A percentile compares a stretch with the other conserved stretches of the same genome.
These are phyloP conservation scores for Sphecodes monilicornis DNA, from an alignment of 2,888 invertebrate genomes.

Conservation along the genomic window DNA sequence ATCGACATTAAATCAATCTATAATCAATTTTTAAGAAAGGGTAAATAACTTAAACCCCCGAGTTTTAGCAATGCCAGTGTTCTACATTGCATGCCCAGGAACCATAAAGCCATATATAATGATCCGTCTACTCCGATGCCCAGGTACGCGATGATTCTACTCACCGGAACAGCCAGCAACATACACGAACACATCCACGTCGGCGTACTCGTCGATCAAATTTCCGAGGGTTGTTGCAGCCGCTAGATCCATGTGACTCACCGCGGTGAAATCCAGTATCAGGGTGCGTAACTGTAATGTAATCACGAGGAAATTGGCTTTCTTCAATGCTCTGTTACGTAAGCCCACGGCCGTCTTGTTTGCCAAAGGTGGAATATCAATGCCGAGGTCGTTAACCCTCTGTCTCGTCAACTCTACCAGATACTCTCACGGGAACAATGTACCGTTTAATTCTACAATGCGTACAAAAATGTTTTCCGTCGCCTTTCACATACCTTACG, in stretches of 20 bases:
- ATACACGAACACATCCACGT: constrained; percentile 86
- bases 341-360: background rate
- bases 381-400: background rate
- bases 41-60: too few species aligned
- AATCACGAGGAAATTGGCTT: constrained; percentile 32
- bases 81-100: too few species aligned
- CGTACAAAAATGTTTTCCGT: background rate
- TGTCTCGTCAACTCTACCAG: background rate
- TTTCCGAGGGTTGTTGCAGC: constrained; percentile 88
- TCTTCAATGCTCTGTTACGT: background rate
- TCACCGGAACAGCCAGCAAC: constrained; percentile 89
- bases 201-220: constrained; percentile 86
- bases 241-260: constrained; percentile 90
- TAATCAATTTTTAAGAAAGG: too few species aligned
- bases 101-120: too few species aligned
- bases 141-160: constrained; percentile 18
- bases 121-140: too few species aligned
- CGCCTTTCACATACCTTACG: background rate
- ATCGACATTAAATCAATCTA: too few species aligned
- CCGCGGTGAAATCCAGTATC: constrained; percentile 89
- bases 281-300: constrained; percentile 83
- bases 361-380: background rate
- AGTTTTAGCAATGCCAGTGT: too few species aligned
- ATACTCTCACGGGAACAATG: too few species aligned
- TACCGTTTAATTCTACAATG: background rate